Base-by-base conservation (phyloP, 1,140 invertebrate genomes). In the Microplitis mediator region DNA sequence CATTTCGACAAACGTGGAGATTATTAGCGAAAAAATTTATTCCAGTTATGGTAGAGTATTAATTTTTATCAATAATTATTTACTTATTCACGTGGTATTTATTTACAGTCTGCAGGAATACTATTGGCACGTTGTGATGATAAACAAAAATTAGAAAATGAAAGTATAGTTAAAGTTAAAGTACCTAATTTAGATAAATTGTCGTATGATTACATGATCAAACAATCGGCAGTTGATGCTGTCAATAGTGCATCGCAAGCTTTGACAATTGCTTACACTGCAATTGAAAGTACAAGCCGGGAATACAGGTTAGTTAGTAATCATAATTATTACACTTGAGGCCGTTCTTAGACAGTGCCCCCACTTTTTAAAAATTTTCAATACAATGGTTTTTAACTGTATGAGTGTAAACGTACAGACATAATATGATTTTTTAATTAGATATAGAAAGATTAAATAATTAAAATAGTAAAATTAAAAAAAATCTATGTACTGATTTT, bases 141-240 rank as follows among this genome's bases (percentile, higher is more conserved):
- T 23, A 70, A 79, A 60, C 9, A 77, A 80, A 65, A 16, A 71
- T 82, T 56, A 14, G 71, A 68, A 1, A 50, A 34, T n/a, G 77
- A 82, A 39, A 72, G 81, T 32, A 81, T 82, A 71, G 62, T 83
- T 36, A 72, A 80, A 62, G 77, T 85, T 63, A 74, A 81, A 45
- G 16, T 74, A 16, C 64, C 74, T 0, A 76, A 80, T 54, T n/a
- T 75, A 32, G 74, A 76, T 64, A 82, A 80, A n/a, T 66, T 87
- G 14, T 80, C 84, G n/a, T 80, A 79, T 61, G 83, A 85, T 56
- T 84, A 81, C 68, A 81, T 85, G 79, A 82, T 87, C 34, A 82
- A 85, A 74, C 82, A 85, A 74, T 85, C 84, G n/a, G 78, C 81
- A 2, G 73, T 86, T 23, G 78, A 83, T 66, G 77, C 79, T 74